A percentile compares a stretch with the other conserved stretches of the same genome.
Conservation (phyloP, 2,888 invertebrate genomes). For the Galerucella nymphaeae region DNA sequence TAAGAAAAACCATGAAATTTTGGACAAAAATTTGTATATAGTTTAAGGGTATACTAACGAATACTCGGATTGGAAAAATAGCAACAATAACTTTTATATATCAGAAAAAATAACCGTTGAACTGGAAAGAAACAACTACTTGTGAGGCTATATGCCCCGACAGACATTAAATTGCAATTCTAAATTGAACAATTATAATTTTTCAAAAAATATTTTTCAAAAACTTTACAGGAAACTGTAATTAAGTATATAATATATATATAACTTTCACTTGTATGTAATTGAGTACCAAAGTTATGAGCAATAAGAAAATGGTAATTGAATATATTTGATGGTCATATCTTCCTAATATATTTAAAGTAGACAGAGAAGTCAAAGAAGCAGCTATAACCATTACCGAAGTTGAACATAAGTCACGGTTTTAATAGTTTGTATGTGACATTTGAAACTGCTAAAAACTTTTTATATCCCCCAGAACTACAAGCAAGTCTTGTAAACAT, state of each 20-base stretch:
- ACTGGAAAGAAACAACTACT: too few species aligned
- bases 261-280: background rate
- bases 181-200: too few species aligned
- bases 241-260: background rate
- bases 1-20: too few species aligned
- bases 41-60: too few species aligned
- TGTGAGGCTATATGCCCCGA: too few species aligned
- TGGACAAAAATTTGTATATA: too few species aligned
- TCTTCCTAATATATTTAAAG: constrained; percentile 12
- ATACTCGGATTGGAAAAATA: too few species aligned
- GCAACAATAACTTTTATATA: too few species aligned
- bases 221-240: background rate
- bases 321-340: constrained; percentile 14
- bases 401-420: constrained; percentile 31
- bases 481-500: constrained; percentile 30
- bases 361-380: constrained; percentile 26
- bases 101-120: too few species aligned
- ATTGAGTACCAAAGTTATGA: constrained; percentile 2
- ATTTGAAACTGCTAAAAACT: constrained; percentile 33
- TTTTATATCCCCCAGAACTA: constrained; percentile 27
- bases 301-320: constrained; percentile 11
- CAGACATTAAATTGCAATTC: too few species aligned
- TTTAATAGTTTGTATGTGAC: constrained; percentile 37
- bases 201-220: too few species aligned
- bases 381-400: constrained; percentile 31